Conservation (phyloP, 2,888 invertebrate genomes). For the Cerastis rubricosa region DNA sequence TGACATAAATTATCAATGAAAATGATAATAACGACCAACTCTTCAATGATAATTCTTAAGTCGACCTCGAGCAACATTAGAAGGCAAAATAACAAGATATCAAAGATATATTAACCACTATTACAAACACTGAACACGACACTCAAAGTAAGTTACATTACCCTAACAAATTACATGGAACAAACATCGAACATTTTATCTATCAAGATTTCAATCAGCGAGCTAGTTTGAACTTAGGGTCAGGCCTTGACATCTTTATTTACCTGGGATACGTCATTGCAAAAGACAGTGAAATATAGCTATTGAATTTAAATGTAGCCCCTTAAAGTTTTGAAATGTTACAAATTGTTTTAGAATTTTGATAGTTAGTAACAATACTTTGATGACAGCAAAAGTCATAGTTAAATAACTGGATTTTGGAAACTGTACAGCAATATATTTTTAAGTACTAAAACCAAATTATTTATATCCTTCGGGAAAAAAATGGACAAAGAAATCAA, state of each 20-base stretch:
- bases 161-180: constrained; percentile 51
- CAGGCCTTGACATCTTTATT: constrained; percentile 65
- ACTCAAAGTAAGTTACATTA: constrained; percentile 33
- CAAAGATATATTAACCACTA: constrained; percentile 15
- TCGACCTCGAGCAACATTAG: constrained; percentile 5
- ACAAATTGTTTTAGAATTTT: constrained; percentile 14
- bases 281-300: constrained; percentile 50
- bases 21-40: constrained; percentile 14
- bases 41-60: constrained; percentile 8
- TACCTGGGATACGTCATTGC: constrained; percentile 48
- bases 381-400: not conserved
- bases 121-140: constrained; percentile 30
- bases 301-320: constrained; percentile 52
- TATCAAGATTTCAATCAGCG: constrained; percentile 66
- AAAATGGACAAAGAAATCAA: not conserved
- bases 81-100: constrained; percentile 13
- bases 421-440: not conserved
- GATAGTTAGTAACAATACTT: not conserved
- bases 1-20: constrained; percentile 10
- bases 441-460: not conserved
- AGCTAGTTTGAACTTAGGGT: constrained; percentile 60
- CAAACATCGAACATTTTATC: constrained; percentile 53
- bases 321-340: constrained; percentile 31
- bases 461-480: not conserved
- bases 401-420: not conserved